phyloP scores from a whole-genome alignment of 2,888 invertebrate species.

The Acrocyrtus sp. region DNA sequence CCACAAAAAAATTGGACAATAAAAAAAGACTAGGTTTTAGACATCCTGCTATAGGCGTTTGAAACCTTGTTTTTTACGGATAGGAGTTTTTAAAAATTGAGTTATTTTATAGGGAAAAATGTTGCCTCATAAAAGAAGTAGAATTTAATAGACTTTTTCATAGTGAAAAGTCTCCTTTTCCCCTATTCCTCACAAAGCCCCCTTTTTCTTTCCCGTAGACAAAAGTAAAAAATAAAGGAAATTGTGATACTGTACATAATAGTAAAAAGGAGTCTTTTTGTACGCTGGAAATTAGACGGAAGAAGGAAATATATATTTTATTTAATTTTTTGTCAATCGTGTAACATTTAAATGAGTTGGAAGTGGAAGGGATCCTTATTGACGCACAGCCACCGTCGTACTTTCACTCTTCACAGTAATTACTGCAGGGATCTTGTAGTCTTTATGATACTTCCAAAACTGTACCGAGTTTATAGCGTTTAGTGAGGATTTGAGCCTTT shows the following conservation, averaged over 20 bases:
- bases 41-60: constrained; percentile 1
- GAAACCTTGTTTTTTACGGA: constrained; percentile 1
- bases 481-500: not conserved
- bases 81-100: too few species aligned
- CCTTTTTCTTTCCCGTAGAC: not conserved
- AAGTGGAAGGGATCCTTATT: too few species aligned
- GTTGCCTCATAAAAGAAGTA: constrained; percentile 3
- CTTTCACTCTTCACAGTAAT: too few species aligned
- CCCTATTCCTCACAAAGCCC: not conserved
- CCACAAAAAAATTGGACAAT: constrained; percentile 9
- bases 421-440: too few species aligned
- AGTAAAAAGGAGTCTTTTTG: too few species aligned
- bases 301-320: too few species aligned
- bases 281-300: too few species aligned
- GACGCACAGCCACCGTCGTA: too few species aligned
- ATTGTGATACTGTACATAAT: constrained; percentile 5
- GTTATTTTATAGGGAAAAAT: not conserved
- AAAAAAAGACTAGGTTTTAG: constrained; percentile 11
- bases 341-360: too few species aligned
- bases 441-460: too few species aligned
- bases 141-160: constrained; percentile 1
- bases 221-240: not conserved
- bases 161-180: too few species aligned
- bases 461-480: not conserved
- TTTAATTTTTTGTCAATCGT: too few species aligned